Evolutionary conservation across 2,113 vertebrate genomes (phyloP).

Genomic region (Danionella cerebrum): DNA sequence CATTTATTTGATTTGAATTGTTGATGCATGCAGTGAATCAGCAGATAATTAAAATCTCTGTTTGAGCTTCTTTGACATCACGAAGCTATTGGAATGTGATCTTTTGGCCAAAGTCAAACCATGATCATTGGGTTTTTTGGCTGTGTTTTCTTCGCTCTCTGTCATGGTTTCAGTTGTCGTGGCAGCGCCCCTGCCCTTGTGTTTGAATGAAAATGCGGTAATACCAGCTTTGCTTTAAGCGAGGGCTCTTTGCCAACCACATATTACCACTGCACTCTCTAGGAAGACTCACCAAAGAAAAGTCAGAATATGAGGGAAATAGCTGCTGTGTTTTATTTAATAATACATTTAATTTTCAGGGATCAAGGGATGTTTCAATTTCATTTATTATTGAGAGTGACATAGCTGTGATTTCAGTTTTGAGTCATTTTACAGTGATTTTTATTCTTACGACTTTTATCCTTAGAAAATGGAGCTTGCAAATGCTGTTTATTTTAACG

Average conservation of each 20-base stretch:
- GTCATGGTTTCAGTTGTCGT: conserved; percentile 45
- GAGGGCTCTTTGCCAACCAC: not conserved
- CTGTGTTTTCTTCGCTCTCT: conserved; percentile 44
- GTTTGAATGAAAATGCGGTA: conserved; percentile 17
- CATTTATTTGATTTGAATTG: too few species aligned
- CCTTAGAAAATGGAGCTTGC: too few species aligned
- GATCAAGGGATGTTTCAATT: too few species aligned
- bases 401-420: too few species aligned
- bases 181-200: conserved; percentile 45
- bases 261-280: not conserved
- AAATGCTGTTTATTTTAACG: too few species aligned
- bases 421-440: too few species aligned
- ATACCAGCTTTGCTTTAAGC: conserved; percentile 6
- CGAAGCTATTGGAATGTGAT: not conserved
- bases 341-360: too few species aligned
- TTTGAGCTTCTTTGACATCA: not conserved
- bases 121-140: conserved; percentile 51
- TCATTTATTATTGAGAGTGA: too few species aligned
- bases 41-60: not conserved
- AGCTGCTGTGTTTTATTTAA: too few species aligned
- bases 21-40: not conserved
- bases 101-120: not conserved
- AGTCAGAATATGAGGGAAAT: too few species aligned
- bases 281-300: not conserved
- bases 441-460: too few species aligned